Conservation (phyloP, 2,797 vertebrate species). For the Trachops cirrhosus region DNA sequence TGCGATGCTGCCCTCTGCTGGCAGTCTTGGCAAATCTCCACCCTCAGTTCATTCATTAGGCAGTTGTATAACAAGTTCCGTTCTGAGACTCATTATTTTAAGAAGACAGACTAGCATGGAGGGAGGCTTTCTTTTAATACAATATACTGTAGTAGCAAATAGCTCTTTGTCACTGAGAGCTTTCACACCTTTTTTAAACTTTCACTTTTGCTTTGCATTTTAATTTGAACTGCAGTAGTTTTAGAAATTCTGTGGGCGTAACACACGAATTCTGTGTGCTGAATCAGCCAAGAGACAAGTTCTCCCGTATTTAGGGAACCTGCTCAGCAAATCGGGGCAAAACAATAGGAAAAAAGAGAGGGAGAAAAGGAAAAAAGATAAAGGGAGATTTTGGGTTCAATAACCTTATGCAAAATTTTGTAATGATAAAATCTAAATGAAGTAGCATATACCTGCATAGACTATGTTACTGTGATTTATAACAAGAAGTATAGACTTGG, state of each 20-base stretch:
- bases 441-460: background rate
- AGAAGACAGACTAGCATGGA: background rate
- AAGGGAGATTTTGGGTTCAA: background rate
- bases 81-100: background rate
- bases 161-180: background rate
- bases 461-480: background rate
- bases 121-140: background rate
- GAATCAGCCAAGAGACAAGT: background rate
- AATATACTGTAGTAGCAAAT: background rate
- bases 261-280: background rate
- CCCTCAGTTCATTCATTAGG: accelerated
- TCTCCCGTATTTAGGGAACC: background rate
- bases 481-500: background rate
- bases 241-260: background rate
- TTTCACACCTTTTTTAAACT: background rate
- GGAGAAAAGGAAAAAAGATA: background rate
- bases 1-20: background rate
- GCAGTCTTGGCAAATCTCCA: background rate
- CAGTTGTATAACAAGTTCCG: accelerated
- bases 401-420: background rate
- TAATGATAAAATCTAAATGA: background rate
- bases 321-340: background rate
- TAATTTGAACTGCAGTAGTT: background rate
- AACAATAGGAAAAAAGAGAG: background rate
- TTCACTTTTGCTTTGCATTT: background rate